These are phyloP conservation scores for Platichthys flesus DNA, from an alignment of 2,113 vertebrate genomes.

Conservation along the genomic window DNA sequence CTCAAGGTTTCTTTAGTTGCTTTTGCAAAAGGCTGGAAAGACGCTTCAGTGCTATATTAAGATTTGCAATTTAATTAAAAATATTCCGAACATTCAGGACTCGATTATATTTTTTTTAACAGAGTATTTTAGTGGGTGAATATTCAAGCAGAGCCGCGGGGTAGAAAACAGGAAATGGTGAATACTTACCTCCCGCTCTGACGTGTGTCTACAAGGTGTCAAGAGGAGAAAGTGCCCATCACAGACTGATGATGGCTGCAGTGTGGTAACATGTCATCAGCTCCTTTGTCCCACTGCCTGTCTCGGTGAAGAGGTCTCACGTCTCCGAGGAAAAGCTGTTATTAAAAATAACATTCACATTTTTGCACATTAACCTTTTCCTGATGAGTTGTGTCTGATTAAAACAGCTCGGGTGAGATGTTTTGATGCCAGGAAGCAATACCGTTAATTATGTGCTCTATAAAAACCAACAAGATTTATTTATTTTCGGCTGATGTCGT, in stretches of 20 bases:
- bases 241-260: not conserved
- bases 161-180: constrained; percentile 12
- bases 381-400: too few relatives aligned
- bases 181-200: constrained; percentile 5
- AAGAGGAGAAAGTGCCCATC: too few relatives aligned
- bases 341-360: constrained; percentile 17
- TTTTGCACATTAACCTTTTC: not conserved
- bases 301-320: constrained; percentile 15
- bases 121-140: too few relatives aligned
- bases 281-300: not conserved
- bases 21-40: too few relatives aligned
- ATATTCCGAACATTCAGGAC: too few relatives aligned
- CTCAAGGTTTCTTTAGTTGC: too few relatives aligned
- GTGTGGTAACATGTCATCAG: constrained; percentile 5
- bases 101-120: too few relatives aligned
- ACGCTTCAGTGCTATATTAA: too few relatives aligned
- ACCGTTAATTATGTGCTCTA: not conserved
- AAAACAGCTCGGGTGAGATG: too few relatives aligned
- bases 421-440: not conserved
- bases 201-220: not conserved
- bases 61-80: too few relatives aligned
- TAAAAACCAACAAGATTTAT: too few relatives aligned
- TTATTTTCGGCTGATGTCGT: too few relatives aligned
- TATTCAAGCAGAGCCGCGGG: not conserved
- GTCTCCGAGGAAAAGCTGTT: constrained; percentile 12